These are phyloP conservation scores for Calonectris borealis DNA, from an alignment of 2,113 vertebrate species.

Conservation along the genomic window DNA sequence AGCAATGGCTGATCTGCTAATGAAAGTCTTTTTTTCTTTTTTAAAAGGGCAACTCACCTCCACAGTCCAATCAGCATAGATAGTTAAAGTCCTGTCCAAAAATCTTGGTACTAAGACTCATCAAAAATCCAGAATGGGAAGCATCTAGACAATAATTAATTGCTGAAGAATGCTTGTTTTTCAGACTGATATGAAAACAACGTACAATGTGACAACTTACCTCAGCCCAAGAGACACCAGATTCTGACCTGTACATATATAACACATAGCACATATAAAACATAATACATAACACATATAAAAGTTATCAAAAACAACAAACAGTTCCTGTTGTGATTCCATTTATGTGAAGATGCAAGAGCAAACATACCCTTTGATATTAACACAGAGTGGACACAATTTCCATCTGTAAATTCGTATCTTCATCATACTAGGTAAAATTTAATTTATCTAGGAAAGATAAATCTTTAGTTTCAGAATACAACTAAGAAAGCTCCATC, in stretches of 20 bases:
- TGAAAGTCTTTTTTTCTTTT: background rate
- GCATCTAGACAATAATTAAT: background rate
- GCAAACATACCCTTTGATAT: background rate
- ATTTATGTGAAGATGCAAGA: background rate
- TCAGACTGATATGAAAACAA: background rate
- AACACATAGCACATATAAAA: no score
- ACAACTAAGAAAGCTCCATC: background rate
- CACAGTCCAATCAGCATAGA: background rate
- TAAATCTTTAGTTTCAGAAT: background rate
- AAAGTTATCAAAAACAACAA: background rate
- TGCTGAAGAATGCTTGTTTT: background rate
- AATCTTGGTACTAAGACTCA: background rate
- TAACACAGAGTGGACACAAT: background rate
- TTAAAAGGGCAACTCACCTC: fast-evolving
- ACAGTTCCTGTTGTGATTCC: background rate
- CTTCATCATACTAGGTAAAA: background rate
- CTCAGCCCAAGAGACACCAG: background rate
- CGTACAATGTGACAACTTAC: background rate
- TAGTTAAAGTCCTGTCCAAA: background rate
- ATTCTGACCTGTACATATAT: background rate
- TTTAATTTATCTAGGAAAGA: background rate
- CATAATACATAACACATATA: background rate
- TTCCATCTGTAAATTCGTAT: background rate
- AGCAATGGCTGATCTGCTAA: background rate
- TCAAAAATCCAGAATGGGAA: background rate